Conservation (phyloP, 2,113 vertebrate species). For the Neotragus moschatus region DNA sequence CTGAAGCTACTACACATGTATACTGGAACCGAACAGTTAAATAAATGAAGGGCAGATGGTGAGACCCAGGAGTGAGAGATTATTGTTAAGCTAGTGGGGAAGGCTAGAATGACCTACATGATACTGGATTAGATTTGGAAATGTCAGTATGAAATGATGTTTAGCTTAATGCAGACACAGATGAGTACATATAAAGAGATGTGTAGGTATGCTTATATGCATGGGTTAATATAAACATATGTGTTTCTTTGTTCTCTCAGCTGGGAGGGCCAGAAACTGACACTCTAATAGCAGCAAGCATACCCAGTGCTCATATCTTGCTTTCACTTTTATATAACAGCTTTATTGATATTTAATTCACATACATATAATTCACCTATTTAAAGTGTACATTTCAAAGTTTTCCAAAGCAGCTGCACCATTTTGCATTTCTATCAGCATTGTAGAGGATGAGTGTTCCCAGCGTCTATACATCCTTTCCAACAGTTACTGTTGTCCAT, state of each 20-base stretch:
- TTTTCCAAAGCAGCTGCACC: neutral
- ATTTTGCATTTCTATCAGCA: neutral
- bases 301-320: neutral
- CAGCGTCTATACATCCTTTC: neutral
- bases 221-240: neutral
- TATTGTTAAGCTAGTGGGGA: neutral
- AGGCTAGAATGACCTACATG: neutral
- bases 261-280: neutral
- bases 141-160: neutral
- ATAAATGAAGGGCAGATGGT: neutral
- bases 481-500: neutral
- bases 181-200: neutral
- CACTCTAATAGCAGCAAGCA: neutral
- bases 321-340: neutral
- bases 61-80: neutral
- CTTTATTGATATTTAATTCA: neutral
- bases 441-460: neutral
- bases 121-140: neutral
- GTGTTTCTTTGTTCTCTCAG: neutral
- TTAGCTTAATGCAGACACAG: neutral
- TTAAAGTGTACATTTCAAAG: neutral
- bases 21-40: neutral
- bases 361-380: neutral
- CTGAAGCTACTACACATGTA: neutral
- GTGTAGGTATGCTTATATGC: neutral